These are phyloP conservation scores for Apamea monoglypha DNA, from an alignment of 2,888 invertebrate species.

Conservation along the genomic window DNA sequence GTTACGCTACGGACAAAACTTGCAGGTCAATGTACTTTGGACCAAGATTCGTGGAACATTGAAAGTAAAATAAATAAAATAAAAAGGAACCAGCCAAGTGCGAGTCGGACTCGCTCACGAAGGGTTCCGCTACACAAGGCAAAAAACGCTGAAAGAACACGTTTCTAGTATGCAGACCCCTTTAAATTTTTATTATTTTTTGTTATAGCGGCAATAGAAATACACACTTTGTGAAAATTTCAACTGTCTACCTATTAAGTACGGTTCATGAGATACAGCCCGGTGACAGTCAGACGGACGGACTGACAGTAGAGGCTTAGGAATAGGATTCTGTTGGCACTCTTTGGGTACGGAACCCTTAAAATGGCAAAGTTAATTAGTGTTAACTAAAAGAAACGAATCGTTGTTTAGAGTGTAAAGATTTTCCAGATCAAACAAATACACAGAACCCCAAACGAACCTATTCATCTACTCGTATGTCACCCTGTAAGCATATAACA, in stretches of 20 bases:
- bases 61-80: background rate
- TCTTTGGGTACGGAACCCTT: background rate
- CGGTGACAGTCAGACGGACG: background rate
- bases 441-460: background rate
- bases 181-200: background rate
- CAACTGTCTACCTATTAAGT: background rate
- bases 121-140: background rate
- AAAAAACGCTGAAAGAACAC: background rate
- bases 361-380: background rate
- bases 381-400: background rate
- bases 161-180: too few species aligned
- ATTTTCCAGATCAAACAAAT: background rate
- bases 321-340: background rate
- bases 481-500: background rate
- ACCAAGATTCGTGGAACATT: background rate
- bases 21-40: slow-evolving; percentile 9
- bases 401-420: background rate
- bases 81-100: background rate
- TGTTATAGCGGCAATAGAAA: background rate
- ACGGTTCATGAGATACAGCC: background rate
- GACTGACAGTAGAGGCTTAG: too few species aligned
- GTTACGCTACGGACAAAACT: slow-evolving; percentile 11
- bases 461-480: background rate
- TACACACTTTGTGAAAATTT: background rate
- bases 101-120: background rate